Base-by-base conservation (phyloP, 2,888 invertebrate genomes). In the Patella caerulea region DNA sequence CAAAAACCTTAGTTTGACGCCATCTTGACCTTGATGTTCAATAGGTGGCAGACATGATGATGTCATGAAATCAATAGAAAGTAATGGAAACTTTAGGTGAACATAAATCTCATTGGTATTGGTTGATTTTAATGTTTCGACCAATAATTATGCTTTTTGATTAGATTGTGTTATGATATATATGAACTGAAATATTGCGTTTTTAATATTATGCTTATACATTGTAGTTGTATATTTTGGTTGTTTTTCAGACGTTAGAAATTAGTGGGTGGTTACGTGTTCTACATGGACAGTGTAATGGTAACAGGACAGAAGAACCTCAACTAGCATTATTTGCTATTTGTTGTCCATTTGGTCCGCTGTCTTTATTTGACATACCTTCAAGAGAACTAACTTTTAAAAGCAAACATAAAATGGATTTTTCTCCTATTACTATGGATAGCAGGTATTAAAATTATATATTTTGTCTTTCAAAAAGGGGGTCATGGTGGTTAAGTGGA, bases 301-400 rank as follows among this genome's bases (percentile, higher is more conserved):
- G 59, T 19, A 83, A 86, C 34, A 84, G 88, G 52, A 80, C 85
- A 24, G 90, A 91, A 17, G 89, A 89, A 52, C 97, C 98, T 2
- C 98, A 98, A 0, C 91, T 99, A 90, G 99, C 97, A 2, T 93
- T 99, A 75, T 98, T 99, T 90, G 99, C 99, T 81, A 96, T 99
- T 78, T 99, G 99, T 93, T 99, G 98, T 3, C 99, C 99, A 0
- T 99, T 99, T 90, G 99, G 99, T 0, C 99, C 99, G 17, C 98
- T 99, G 34, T 98, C 98, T 78, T 93, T 98, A 75, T 94, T 98
- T 78, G 99, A 99, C 92, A 96, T 98, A 84, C 98, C 98, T 5
- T 97, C 98, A 91, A 98, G 99, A 92, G 99, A 99, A 93, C 96
- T 98, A 87, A 98, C 99, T 96, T 98, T 99, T 93, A 99, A 99